Conservation (phyloP, 2,888 invertebrate genomes). For the Acleris cristana region DNA sequence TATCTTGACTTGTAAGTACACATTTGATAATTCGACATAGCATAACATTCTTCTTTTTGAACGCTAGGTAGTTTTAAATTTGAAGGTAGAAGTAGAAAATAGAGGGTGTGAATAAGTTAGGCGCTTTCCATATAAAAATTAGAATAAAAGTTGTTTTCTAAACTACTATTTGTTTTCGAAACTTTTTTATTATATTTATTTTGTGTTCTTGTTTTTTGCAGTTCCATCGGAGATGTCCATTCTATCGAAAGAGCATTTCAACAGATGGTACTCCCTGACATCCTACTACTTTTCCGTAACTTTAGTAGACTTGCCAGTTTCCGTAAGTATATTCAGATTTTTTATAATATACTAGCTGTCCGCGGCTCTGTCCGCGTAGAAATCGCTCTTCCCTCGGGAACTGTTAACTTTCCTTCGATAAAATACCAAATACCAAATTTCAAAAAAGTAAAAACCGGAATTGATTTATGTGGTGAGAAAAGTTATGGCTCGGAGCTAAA, state of each 20-base stretch:
- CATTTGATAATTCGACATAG: not conserved
- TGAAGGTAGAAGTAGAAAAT: too few relatives aligned
- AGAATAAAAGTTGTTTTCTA: too few relatives aligned
- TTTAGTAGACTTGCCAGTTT: slow-evolving; percentile 90
- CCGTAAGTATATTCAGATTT: slow-evolving; percentile 78
- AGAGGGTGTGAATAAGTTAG: too few relatives aligned
- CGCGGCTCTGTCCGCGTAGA: too few relatives aligned
- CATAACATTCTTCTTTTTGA: not conserved
- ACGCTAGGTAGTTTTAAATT: too few relatives aligned
- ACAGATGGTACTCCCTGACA: slow-evolving; percentile 94
- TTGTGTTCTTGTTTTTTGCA: slow-evolving; percentile 57
- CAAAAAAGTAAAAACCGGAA: too few relatives aligned
- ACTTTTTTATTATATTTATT: not conserved
- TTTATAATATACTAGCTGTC: not conserved
- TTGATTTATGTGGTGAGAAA: too few relatives aligned
- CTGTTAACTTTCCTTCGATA: too few relatives aligned
- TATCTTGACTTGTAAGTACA: slow-evolving; percentile 90
- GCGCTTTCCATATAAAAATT: too few relatives aligned
- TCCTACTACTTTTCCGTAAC: slow-evolving; percentile 91
- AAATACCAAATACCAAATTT: too few relatives aligned
- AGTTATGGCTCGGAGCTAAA: too few relatives aligned
- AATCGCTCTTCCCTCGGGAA: too few relatives aligned
- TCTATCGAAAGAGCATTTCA: slow-evolving; percentile 92
- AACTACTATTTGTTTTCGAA: not conserved
- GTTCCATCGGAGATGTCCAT: slow-evolving; percentile 93